Evolutionary conservation across 2,888 invertebrate genomes (phyloP).

Genomic region (Parnassius glacialis): DNA sequence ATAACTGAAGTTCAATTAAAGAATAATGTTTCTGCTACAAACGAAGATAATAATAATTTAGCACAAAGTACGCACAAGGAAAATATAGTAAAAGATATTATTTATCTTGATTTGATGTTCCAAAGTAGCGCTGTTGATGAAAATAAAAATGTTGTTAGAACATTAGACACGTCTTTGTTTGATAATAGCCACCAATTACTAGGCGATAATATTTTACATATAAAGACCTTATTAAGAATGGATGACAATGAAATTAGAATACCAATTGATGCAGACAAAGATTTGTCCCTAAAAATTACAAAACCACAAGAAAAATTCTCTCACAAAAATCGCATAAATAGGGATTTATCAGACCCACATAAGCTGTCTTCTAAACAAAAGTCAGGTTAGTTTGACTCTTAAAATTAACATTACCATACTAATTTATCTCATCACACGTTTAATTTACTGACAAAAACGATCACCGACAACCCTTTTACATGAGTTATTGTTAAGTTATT

Average conservation of each 20-base stretch:
- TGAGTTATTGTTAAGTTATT: no score
- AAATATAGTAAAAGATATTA: constrained; percentile 21
- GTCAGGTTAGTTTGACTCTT: constrained; percentile 4
- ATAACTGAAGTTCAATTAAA: not conserved
- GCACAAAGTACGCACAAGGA: not conserved
- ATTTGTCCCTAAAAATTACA: constrained; percentile 46
- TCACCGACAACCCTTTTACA: no score
- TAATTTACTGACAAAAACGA: no score
- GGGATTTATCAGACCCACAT: not conserved
- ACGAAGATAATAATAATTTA: not conserved
- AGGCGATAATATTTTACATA: constrained; percentile 41
- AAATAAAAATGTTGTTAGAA: constrained; percentile 47
- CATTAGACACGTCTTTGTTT: constrained; percentile 38
- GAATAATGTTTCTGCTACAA: not conserved
- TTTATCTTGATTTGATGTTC: constrained; percentile 45
- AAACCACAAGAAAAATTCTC: constrained; percentile 27
- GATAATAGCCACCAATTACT: constrained; percentile 30
- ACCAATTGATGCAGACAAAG: constrained; percentile 47
- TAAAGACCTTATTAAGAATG: constrained; percentile 43
- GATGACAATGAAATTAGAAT: constrained; percentile 46
- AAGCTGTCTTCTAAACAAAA: constrained; percentile 4
- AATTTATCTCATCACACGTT: not conserved
- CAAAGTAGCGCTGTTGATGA: constrained; percentile 47
- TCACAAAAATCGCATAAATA: not conserved
- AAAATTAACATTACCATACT: not conserved